Evolutionary conservation across 2,797 vertebrate species (phyloP).

Genomic region (Myiothlypis coronata): DNA sequence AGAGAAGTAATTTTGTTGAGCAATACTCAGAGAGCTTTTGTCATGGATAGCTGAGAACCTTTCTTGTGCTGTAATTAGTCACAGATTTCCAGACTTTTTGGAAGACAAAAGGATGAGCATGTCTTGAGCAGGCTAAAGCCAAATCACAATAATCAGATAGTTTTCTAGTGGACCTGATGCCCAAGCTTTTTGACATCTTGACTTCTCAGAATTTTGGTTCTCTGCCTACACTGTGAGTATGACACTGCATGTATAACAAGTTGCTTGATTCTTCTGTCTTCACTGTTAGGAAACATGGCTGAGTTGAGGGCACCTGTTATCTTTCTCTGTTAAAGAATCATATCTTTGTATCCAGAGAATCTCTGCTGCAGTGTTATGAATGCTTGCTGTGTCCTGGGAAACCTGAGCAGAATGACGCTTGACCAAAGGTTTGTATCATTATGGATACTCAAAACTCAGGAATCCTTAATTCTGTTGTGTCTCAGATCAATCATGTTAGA

Average conservation of each 20-base stretch:
- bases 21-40: constrained; percentile 16
- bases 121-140: neutral
- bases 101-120: neutral
- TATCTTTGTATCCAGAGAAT: neutral
- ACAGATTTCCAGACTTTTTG: neutral
- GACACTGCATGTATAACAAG: neutral
- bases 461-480: neutral
- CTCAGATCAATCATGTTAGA: neutral
- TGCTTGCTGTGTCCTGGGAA: neutral
- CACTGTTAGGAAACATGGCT: neutral
- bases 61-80: neutral
- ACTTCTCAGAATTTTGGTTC: neutral
- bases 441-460: neutral
- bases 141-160: neutral
- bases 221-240: neutral
- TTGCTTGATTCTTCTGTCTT: neutral
- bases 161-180: neutral
- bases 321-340: neutral
- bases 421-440: neutral
- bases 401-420: neutral
- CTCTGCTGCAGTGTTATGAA: neutral
- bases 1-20: constrained; percentile 50
- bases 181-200: neutral
- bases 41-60: constrained; percentile 4
- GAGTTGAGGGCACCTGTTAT: neutral